Base-by-base conservation (phyloP, 2,113 vertebrate genomes). In the Microtus pennsylvanicus region DNA sequence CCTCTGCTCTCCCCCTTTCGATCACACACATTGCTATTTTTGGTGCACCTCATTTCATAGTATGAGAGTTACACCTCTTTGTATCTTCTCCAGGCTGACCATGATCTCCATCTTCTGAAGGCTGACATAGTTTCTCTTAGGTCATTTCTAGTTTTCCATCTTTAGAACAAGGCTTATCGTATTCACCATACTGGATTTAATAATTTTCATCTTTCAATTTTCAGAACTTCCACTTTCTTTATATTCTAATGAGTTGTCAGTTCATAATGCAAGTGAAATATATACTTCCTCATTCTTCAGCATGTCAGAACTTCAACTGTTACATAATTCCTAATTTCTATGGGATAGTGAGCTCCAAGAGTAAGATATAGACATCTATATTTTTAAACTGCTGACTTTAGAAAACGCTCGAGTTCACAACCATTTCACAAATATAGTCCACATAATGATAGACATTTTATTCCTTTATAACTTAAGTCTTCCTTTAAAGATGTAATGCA, bases 191-290 rank as follows among this genome's bases (percentile, higher is more conserved):
- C 16, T 72, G 26, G 33, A 70, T 83, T 69, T 4, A 95, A 24
- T 33, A 5, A 0, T 38, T 91, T 85, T 85, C n/a, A 80, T 70
- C 33, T 85, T 21, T 67, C 0, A 70, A 33, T 67, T 85, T 83
- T 10, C 5, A 97, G 78, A 94, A 94, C 42, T 85, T 85, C 33
- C 50, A 82, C 24, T 94, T 90, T 85, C 33, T 86, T 58, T 16
- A 58, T 2, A 45, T 80, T 91, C 74, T 75, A 47, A 94, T 87
- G 28, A 87, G n/a, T 55, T 86, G 75, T 61, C 17, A 89, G 82
- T 91, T 87, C 80, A 75, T 35, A 87, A 91, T 87, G 8, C 3
- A 93, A 87, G 92, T 75, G 28, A 89, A 91, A 94, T 24, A 35
- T 50, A 14, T 21, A 83, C 8, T 16, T 1, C 7, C 13, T 4